phyloP scores from a whole-genome alignment of 2,113 vertebrate species.

The Pachyramphus minor region DNA sequence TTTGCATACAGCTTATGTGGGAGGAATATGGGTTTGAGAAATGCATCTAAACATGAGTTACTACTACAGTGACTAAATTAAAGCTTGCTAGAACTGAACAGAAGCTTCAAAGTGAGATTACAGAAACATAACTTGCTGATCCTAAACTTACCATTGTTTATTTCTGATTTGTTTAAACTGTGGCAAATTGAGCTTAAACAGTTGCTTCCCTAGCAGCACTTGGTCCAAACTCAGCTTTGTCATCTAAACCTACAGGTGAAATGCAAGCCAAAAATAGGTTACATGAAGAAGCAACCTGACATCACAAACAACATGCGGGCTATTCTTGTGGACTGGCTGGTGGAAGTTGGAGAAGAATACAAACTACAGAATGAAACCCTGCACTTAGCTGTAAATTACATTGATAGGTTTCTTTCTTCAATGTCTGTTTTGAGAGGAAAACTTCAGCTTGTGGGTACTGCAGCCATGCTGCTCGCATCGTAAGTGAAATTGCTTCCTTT shows the following conservation, averaged over 20 bases:
- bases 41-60: background rate
- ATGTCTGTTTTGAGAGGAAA: constrained; percentile 98
- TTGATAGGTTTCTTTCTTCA: constrained; percentile 95
- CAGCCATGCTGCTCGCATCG: constrained; percentile 97
- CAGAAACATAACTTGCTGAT: background rate
- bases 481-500: constrained; percentile 72
- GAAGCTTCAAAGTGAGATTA: background rate
- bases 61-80: background rate
- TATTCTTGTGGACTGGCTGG: constrained; percentile 97
- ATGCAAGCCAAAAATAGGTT: constrained; percentile 88
- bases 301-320: constrained; percentile 97
- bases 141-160: background rate
- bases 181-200: background rate
- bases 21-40: background rate
- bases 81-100: background rate
- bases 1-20: background rate
- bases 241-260: constrained; percentile 77
- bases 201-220: background rate
- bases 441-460: constrained; percentile 95
- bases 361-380: constrained; percentile 96
- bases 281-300: constrained; percentile 98
- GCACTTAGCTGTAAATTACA: constrained; percentile 96
- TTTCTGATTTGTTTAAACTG: background rate
- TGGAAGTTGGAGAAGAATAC: constrained; percentile 98
- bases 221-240: background rate